Evolutionary conservation across 2,888 invertebrate genomes (phyloP).

Genomic region (Xylocampa areola): DNA sequence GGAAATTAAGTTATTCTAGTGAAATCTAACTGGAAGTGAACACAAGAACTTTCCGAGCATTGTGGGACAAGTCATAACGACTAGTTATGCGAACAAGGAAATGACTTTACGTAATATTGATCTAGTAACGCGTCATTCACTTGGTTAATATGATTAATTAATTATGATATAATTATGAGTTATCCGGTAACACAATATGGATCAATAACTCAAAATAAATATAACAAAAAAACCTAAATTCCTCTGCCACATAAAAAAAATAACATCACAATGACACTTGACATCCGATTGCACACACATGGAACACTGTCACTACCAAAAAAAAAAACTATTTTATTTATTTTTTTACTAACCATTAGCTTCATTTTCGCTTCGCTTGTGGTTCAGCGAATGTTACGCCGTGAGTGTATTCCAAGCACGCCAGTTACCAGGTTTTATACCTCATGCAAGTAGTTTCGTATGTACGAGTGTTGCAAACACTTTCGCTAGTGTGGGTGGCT

Average conservation of each 20-base stretch:
- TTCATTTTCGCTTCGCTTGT: slow-evolving; percentile 87
- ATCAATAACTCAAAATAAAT: slow-evolving; percentile 9
- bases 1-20: slow-evolving; percentile 52
- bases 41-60: slow-evolving; percentile 59
- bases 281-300: slow-evolving; percentile 43
- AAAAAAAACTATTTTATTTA: too few relatives aligned
- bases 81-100: slow-evolving; percentile 62
- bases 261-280: slow-evolving; percentile 48
- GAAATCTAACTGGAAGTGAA: slow-evolving; percentile 55
- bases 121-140: slow-evolving; percentile 52
- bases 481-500: slow-evolving; percentile 77
- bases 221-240: slow-evolving; percentile 9
- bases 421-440: slow-evolving; percentile 81
- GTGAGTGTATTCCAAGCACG: slow-evolving; percentile 77
- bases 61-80: slow-evolving; percentile 55
- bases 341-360: slow-evolving; percentile 83
- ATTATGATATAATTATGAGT: slow-evolving; percentile 11
- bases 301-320: slow-evolving; percentile 49
- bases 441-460: slow-evolving; percentile 76
- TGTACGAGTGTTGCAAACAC: slow-evolving; percentile 82
- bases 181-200: slow-evolving; percentile 8
- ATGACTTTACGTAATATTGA: slow-evolving; percentile 59
- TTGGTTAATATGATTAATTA: slow-evolving; percentile 39
- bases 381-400: slow-evolving; percentile 84
- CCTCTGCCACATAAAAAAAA: slow-evolving; percentile 30